Conservation (phyloP, 2,797 vertebrate species). For the Paramormyrops hopkinsi region DNA sequence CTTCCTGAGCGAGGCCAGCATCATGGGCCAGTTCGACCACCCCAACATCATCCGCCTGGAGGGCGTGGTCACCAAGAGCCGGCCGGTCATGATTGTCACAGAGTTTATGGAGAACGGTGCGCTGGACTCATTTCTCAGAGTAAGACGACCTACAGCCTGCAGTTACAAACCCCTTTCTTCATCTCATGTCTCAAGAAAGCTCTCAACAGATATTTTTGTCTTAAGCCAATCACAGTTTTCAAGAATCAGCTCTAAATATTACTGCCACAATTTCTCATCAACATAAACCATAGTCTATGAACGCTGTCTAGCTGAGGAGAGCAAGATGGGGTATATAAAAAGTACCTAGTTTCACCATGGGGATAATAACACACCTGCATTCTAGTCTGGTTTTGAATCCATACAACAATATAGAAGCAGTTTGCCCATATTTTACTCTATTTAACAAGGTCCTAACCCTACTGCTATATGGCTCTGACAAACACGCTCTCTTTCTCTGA, state of each 20-base stretch:
- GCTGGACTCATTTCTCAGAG: slow-evolving; percentile 93
- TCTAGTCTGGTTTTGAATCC: slow-evolving; percentile 1
- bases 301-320: neutral
- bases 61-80: slow-evolving; percentile 93
- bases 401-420: neutral
- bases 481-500: neutral
- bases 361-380: neutral
- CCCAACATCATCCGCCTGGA: slow-evolving; percentile 97
- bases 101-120: slow-evolving; percentile 99
- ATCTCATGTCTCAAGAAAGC: neutral
- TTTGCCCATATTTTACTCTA: neutral
- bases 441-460: neutral
- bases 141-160: slow-evolving; percentile 51
- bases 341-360: neutral
- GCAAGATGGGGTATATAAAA: neutral
- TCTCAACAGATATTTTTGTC: neutral
- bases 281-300: neutral
- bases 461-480: slow-evolving; percentile 12
- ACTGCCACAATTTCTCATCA: neutral
- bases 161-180: neutral
- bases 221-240: neutral
- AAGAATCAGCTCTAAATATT: neutral
- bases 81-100: slow-evolving; percentile 94
- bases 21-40: slow-evolving; percentile 99
- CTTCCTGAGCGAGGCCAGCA: slow-evolving; percentile 92